Percentiles rank a stretch among this genome's conserved stretches.
phyloP scores from a whole-genome alignment of 2,113 vertebrate species.

The Coturnix japonica region DNA sequence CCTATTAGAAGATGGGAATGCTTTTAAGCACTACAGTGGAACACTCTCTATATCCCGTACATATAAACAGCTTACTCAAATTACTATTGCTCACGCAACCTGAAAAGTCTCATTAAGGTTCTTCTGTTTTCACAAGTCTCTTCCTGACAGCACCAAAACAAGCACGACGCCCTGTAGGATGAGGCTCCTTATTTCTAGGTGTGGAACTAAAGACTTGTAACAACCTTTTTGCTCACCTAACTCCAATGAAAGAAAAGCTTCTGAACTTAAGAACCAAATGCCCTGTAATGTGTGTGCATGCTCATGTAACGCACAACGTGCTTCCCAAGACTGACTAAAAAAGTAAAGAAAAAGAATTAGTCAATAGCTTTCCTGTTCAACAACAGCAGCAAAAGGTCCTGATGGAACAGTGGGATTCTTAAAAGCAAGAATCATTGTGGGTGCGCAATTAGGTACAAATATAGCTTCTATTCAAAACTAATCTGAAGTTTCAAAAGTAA shows the following conservation, averaged over 20 bases:
- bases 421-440: not conserved
- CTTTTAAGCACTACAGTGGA: not conserved
- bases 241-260: not conserved
- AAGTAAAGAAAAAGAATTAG: not conserved
- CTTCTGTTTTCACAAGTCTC: not conserved
- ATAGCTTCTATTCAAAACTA: not conserved
- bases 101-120: not conserved
- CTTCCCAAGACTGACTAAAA: not conserved
- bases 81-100: not conserved
- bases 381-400: not conserved
- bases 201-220: not conserved
- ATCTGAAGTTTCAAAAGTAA: not conserved
- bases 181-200: not conserved
- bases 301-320: not conserved
- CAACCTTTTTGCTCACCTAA: not conserved
- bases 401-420: not conserved
- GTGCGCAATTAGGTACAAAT: not conserved
- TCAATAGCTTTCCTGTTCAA: not conserved
- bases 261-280: not conserved
- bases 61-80: not conserved
- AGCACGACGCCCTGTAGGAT: not conserved
- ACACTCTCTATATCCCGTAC: not conserved
- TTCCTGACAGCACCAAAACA: not conserved
- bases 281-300: not conserved
- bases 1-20: not conserved